phyloP scores from a whole-genome alignment of 2,888 invertebrate genomes.

The Scaptomyza caliginosa region DNA sequence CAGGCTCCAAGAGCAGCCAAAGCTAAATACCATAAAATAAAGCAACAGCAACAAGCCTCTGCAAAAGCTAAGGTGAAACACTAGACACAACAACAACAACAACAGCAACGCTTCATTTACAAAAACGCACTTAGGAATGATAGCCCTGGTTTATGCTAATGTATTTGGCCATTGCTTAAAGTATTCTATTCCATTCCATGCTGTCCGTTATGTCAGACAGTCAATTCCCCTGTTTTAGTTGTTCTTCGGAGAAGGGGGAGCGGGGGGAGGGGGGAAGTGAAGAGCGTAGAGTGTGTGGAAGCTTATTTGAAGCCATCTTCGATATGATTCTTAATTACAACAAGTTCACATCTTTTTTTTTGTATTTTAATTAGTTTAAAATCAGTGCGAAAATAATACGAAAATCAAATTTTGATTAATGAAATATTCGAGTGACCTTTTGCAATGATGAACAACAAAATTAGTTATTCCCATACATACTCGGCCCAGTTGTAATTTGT shows the following conservation, averaged over 20 bases:
- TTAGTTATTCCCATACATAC: too few relatives aligned
- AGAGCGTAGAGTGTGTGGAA: background rate
- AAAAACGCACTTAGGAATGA: conserved; percentile 73
- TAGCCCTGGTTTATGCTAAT: conserved; percentile 78
- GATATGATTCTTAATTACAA: conserved; percentile 12
- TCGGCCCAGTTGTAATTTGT: too few relatives aligned
- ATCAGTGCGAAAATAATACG: too few relatives aligned
- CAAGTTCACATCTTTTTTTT: background rate
- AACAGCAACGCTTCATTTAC: conserved; percentile 38
- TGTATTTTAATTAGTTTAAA: too few relatives aligned
- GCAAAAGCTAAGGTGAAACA: conserved; percentile 36
- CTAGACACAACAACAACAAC: conserved; percentile 54
- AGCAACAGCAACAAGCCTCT: conserved; percentile 1
- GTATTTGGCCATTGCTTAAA: conserved; percentile 54
- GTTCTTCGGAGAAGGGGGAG: background rate
- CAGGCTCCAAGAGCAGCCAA: conserved; percentile 23
- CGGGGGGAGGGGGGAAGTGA: background rate
- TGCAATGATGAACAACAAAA: too few relatives aligned
- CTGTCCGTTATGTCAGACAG: background rate
- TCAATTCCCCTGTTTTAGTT: background rate
- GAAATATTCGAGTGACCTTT: too few relatives aligned
- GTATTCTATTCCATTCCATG: conserved; percentile 29
- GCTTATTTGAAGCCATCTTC: conserved; percentile 18
- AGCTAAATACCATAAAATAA: conserved; percentile 2
- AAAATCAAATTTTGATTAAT: too few relatives aligned